Conservation (phyloP, 2,888 invertebrate species). For the Melieria omissa region DNA sequence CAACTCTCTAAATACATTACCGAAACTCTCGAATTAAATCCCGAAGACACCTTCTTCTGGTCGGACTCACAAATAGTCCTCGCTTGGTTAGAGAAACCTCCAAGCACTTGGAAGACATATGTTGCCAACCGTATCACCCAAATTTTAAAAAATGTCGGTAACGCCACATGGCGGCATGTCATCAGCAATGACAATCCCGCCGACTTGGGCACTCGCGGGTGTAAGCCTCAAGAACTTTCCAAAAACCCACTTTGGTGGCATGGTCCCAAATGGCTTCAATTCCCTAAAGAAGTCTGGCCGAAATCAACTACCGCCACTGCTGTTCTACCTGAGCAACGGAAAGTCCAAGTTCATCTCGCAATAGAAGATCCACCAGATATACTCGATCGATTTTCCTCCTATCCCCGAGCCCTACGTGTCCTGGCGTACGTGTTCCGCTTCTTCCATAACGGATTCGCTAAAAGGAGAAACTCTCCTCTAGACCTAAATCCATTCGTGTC, state of each 20-base stretch:
- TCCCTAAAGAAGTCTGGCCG: too few relatives aligned
- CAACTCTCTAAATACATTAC: not conserved
- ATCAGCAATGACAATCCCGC: too few relatives aligned
- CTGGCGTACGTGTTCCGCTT: too few relatives aligned
- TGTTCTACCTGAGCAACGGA: too few relatives aligned
- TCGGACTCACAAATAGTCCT: conserved; percentile 20
- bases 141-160: not conserved
- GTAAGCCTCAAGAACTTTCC: not conserved
- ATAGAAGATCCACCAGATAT: too few relatives aligned
- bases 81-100: conserved; percentile 3
- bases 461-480: too few relatives aligned
- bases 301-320: too few relatives aligned
- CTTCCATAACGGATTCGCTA: too few relatives aligned
- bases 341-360: too few relatives aligned
- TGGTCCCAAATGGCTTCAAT: not conserved
- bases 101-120: conserved; percentile 17
- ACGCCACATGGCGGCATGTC: not conserved
- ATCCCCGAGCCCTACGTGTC: too few relatives aligned
- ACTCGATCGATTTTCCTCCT: too few relatives aligned
- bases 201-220: conserved; percentile 11
- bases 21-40: not conserved
- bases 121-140: conserved; percentile 17
- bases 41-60: conserved; percentile 3
- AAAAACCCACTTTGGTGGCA: conserved; percentile 9
- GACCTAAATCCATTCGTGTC: too few relatives aligned